Evolutionary conservation across 1,140 invertebrate species (phyloP), one percentile per base, ranked within the genome.

Genomic region (Brachionus asplanchnoidis): DNA sequence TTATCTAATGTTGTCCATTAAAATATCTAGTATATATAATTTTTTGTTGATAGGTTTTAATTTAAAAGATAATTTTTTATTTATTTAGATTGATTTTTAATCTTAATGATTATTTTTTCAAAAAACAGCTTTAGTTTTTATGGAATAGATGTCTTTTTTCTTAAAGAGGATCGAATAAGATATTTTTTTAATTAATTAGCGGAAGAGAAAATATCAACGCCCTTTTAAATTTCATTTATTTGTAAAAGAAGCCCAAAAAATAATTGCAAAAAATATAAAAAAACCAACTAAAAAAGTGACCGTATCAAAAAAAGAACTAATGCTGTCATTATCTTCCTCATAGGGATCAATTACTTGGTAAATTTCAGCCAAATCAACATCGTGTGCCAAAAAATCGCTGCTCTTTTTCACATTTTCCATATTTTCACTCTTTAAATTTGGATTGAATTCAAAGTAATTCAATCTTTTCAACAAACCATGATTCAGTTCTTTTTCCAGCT

Each of bases 291-390:
- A 23, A 77, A 77, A 77, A 50, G 17, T 14, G 23, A 77, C 14
- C 1, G 73, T 77, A 28, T 77, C 73, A 77, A 50, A 77, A 77
- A 77, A 77, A 26, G 73, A 77, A 77, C 73, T 77, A 1, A 77
- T 50, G 6, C 42, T 26, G 11, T 77, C 73, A 23, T 77, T 77
- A 14, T 77, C 73, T 26, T 77, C 73, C 32, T 77, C 73, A 9
- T 50, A 77, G 26, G 73, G 73, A 32, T 77, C 73, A 23, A 14
- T 77, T 26, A 26, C 53, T 12, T 50, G 42, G 28, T 77, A 77
- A 14, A 77, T 77, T n/a, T 42, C n/a, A 17, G 32, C 68, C 68
- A 73, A 40, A 46, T 77, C 73, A 14, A 12, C 20, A 77, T 77
- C 42, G 9, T 44, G 44, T 44, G 17, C 6, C 32, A 40, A 0